phyloP scores from a whole-genome alignment of 2,888 invertebrate species.

The Agrypnus murinus region DNA sequence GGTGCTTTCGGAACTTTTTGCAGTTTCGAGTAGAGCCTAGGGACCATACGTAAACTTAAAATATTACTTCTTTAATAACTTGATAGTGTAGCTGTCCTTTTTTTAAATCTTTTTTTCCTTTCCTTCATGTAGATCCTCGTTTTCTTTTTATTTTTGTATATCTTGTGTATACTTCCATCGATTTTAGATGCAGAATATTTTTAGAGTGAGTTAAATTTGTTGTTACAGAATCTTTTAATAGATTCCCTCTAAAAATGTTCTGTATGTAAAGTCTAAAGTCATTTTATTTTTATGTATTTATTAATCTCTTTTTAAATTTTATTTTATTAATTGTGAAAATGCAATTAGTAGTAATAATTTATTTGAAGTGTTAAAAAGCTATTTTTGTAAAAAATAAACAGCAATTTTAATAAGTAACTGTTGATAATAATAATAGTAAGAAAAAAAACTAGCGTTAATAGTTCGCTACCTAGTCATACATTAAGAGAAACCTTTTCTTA shows the following conservation, averaged over 20 bases:
- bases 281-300: constrained; percentile 32
- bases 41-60: constrained; percentile 57
- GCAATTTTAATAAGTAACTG: constrained; percentile 9
- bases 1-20: constrained; percentile 54
- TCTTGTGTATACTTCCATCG: constrained; percentile 25
- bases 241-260: neutral
- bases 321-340: constrained; percentile 44
- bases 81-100: constrained; percentile 36
- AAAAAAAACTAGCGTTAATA: constrained; percentile 47
- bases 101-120: neutral
- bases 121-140: constrained; percentile 6
- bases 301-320: constrained; percentile 27
- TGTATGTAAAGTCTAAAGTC: neutral
- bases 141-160: constrained; percentile 45
- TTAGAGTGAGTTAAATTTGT: neutral
- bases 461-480: constrained; percentile 54
- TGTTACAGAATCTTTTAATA: too few relatives aligned
- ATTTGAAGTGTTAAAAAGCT: constrained; percentile 21
- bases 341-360: constrained; percentile 42
- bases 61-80: constrained; percentile 44
- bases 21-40: constrained; percentile 54
- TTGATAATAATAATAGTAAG: constrained; percentile 13
- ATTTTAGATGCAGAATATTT: constrained; percentile 7
- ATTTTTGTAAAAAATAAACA: constrained; percentile 29
- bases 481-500: constrained; percentile 41